A percentile compares a stretch with the other conserved stretches of the same genome.
phyloP scores from a whole-genome alignment of 1,140 invertebrate genomes.

The Drosophila nasuta region DNA sequence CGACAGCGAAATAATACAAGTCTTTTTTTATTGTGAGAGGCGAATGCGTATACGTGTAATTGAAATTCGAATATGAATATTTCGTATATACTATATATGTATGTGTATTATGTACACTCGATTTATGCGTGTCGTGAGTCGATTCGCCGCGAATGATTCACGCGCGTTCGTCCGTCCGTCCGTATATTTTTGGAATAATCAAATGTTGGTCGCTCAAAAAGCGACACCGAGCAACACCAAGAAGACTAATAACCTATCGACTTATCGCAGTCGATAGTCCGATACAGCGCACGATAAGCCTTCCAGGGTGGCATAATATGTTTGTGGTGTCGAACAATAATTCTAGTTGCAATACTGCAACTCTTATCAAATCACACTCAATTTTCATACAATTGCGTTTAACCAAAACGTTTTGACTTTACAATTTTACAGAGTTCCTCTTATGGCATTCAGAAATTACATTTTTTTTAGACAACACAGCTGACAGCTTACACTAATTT shows the following conservation, averaged over 20 bases:
- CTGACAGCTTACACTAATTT: neutral
- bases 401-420: neutral
- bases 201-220: conserved; percentile 34
- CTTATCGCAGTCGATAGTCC: conserved; percentile 22
- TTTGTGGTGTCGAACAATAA: neutral
- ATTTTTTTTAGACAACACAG: neutral
- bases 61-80: conserved; percentile 48
- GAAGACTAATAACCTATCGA: conserved; percentile 33
- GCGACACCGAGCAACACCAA: conserved; percentile 51
- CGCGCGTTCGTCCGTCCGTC: conserved; percentile 41
- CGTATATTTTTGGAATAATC: conserved; percentile 74
- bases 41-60: conserved; percentile 40
- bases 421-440: neutral
- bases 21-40: neutral
- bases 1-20: conserved; percentile 41
- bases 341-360: neutral
- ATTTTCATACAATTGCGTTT: neutral
- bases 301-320: conserved; percentile 28
- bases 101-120: conserved; percentile 62
- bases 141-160: conserved; percentile 67
- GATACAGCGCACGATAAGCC: conserved; percentile 15
- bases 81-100: conserved; percentile 23
- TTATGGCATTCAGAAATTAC: neutral
- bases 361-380: neutral
- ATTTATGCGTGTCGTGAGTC: conserved; percentile 53